A percentile compares a stretch with the other conserved stretches of the same genome.
phyloP scores from a whole-genome alignment of 2,797 vertebrate genomes.

The Vultur gryphus region DNA sequence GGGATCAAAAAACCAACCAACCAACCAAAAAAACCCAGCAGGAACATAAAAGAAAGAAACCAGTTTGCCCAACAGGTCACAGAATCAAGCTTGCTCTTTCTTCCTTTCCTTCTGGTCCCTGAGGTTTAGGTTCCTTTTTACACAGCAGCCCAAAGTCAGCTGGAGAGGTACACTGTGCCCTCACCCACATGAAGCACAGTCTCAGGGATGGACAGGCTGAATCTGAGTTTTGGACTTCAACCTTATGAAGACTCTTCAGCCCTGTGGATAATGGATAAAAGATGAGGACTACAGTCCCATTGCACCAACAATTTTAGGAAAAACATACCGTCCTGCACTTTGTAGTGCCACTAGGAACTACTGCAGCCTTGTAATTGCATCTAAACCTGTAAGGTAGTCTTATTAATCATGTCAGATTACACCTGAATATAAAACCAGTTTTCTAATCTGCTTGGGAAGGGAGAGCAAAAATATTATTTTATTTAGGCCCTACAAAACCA shows the following conservation, averaged over 20 bases:
- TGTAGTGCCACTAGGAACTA: not conserved
- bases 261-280: not conserved
- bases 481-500: not conserved
- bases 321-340: not conserved
- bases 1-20: not conserved
- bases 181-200: not conserved
- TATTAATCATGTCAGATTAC: not conserved
- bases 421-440: not conserved
- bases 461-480: constrained; percentile 28
- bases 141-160: not conserved
- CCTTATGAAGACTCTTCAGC: not conserved
- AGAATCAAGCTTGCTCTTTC: not conserved
- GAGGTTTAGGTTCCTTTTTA: not conserved
- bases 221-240: not conserved
- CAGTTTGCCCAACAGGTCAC: not conserved
- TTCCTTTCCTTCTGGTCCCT: not conserved
- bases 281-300: not conserved
- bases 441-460: constrained; percentile 37
- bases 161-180: not conserved
- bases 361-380: not conserved
- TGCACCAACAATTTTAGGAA: not conserved
- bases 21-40: not conserved
- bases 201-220: not conserved
- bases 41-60: not conserved
- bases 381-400: not conserved